Percentiles rank a stretch among this genome's conserved stretches.
Conservation (phyloP, 2,888 invertebrate genomes). For the Rhagonycha fulva region DNA sequence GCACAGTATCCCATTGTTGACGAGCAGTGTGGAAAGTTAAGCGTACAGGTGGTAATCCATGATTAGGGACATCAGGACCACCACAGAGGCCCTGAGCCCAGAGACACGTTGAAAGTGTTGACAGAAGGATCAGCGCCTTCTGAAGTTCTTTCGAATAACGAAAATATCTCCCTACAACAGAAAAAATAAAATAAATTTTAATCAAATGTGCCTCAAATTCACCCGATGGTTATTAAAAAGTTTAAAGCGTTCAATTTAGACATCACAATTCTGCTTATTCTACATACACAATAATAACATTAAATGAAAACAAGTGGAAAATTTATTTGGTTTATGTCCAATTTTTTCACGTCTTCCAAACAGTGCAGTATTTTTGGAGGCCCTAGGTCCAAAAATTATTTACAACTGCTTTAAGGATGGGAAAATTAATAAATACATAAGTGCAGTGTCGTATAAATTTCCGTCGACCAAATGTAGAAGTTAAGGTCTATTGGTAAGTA, state of each 20-base stretch:
- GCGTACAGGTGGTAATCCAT: slow-evolving; percentile 53
- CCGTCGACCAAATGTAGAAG: no score
- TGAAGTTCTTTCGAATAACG: slow-evolving; percentile 64
- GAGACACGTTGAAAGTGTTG: slow-evolving; percentile 81
- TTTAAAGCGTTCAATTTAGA: background rate
- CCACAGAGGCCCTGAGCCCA: slow-evolving; percentile 99
- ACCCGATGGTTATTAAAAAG: background rate
- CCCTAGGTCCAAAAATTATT: no score
- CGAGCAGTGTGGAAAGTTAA: slow-evolving; percentile 56
- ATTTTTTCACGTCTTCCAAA: background rate
- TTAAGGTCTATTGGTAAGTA: no score
- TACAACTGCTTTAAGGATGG: no score
- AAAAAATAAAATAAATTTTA: slow-evolving; percentile 19
- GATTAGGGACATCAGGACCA: slow-evolving; percentile 99
- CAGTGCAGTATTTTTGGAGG: background rate
- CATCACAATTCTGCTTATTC: background rate
- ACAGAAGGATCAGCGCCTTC: slow-evolving; percentile 72
- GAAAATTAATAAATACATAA: no score
- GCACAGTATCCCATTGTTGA: slow-evolving; percentile 54
- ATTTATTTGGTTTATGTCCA: background rate
- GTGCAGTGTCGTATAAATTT: no score
- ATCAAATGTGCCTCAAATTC: background rate
- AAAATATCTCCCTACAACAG: slow-evolving; percentile 42
- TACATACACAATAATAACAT: background rate
- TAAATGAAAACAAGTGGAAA: background rate